Percentiles rank a stretch among this genome's conserved stretches.
phyloP scores from a whole-genome alignment of 2,888 invertebrate species.

The Cordilura impudica region DNA sequence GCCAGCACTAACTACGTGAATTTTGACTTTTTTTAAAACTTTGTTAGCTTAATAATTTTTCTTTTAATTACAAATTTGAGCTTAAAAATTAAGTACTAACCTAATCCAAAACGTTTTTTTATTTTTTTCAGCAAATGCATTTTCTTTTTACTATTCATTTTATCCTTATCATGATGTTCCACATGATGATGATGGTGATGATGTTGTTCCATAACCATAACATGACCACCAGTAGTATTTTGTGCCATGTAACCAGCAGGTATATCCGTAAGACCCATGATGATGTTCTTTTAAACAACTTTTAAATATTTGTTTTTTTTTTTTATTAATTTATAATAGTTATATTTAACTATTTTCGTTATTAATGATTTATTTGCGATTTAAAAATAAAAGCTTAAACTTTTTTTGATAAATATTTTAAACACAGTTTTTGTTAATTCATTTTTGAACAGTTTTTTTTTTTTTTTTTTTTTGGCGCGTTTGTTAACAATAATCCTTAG shows the following conservation, averaged over 20 bases:
- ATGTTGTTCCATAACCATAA: conserved; percentile 72
- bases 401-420: neutral
- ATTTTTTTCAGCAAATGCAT: conserved; percentile 95
- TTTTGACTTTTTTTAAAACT: neutral
- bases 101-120: conserved; percentile 91
- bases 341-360: neutral
- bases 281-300: conserved; percentile 23
- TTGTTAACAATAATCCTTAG: conserved; percentile 36
- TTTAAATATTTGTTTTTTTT: conserved; percentile 9
- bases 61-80: too few relatives aligned
- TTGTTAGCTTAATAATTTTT: neutral
- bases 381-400: conserved; percentile 16
- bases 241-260: conserved; percentile 71
- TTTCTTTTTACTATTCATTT: conserved; percentile 79
- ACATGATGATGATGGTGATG: conserved; percentile 58
- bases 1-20: too few relatives aligned
- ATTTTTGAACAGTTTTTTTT: conserved; percentile 28
- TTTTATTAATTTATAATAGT: conserved; percentile 4
- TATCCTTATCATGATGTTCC: conserved; percentile 69
- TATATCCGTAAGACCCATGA: conserved; percentile 75
- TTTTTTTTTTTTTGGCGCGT: conserved; percentile 20
- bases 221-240: conserved; percentile 67
- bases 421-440: conserved; percentile 28
- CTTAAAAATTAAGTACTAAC: conserved; percentile 84
- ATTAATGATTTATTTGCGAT: conserved; percentile 8